Percentiles rank a stretch among this genome's conserved stretches.
Evolutionary conservation across 92 coral and sea anemone species (phyloP).

Genomic region (Meandrina meandrites): DNA sequence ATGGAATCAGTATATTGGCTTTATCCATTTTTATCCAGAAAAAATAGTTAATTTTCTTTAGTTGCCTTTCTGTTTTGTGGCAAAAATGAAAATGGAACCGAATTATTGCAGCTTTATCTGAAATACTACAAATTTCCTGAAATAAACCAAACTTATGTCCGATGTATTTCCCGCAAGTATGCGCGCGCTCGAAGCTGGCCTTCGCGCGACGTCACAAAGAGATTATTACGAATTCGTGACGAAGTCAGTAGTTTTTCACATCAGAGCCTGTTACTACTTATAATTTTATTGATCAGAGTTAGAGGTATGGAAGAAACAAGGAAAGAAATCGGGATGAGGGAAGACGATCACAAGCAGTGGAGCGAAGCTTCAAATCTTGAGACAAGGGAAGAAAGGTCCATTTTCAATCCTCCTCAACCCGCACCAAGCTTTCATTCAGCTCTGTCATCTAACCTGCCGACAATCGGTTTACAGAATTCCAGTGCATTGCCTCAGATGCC

Average conservation of each 20-base stretch:
- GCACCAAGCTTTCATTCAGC: conserved; percentile 12
- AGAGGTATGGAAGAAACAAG: conserved; percentile 31
- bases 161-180: background rate
- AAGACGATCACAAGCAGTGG: conserved; percentile 24
- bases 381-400: conserved; percentile 30
- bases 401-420: conserved; percentile 10
- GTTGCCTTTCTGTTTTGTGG: background rate
- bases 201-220: conserved; percentile 31
- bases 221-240: conserved; percentile 18
- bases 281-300: background rate
- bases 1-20: background rate
- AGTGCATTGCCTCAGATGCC: conserved; percentile 59
- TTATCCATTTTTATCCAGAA: background rate
- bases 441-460: conserved; percentile 19
- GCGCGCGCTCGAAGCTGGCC: background rate
- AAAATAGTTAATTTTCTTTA: background rate
- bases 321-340: conserved; percentile 25
- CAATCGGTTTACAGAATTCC: conserved; percentile 30
- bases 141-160: background rate
- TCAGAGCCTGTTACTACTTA: background rate
- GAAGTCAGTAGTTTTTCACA: conserved; percentile 1
- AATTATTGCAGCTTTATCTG: background rate
- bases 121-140: background rate
- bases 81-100: background rate
- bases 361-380: conserved; percentile 29